Percentiles rank a stretch among this genome's conserved stretches.
Conservation (phyloP, 2,113 vertebrate species). For the Pithys albifrons region DNA sequence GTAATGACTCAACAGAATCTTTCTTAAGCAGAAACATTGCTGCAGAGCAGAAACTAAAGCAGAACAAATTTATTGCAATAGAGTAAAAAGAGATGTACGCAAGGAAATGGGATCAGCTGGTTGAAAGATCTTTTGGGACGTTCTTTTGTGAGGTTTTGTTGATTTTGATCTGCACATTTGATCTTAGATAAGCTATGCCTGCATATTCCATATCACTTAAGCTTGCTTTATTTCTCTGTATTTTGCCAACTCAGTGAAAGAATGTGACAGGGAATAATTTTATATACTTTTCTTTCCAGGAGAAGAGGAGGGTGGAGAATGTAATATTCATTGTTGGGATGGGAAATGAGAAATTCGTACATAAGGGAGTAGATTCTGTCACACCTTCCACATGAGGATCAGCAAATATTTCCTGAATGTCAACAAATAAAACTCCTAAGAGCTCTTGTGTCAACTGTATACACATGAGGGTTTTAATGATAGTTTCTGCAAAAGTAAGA, state of each 20-base stretch:
- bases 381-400: background rate
- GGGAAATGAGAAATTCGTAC: background rate
- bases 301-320: background rate
- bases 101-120: conserved; percentile 42
- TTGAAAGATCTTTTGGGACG: conserved; percentile 31
- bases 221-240: background rate
- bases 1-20: conserved; percentile 70
- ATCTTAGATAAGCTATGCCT: conserved; percentile 29
- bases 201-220: conserved; percentile 1
- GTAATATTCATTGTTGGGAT: background rate
- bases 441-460: background rate
- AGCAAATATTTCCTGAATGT: background rate
- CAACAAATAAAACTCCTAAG: background rate
- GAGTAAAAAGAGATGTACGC: conserved; percentile 30
- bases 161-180: background rate
- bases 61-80: conserved; percentile 10
- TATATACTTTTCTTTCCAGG: conserved; percentile 2
- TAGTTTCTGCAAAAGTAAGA: background rate
- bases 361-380: background rate
- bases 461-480: background rate
- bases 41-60: conserved; percentile 49
- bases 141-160: conserved; percentile 52
- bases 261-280: background rate
- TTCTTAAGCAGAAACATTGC: conserved; percentile 42
- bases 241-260: conserved; percentile 32